phyloP scores from a whole-genome alignment of 2,888 invertebrate genomes.

The Zonitis immaculata region DNA sequence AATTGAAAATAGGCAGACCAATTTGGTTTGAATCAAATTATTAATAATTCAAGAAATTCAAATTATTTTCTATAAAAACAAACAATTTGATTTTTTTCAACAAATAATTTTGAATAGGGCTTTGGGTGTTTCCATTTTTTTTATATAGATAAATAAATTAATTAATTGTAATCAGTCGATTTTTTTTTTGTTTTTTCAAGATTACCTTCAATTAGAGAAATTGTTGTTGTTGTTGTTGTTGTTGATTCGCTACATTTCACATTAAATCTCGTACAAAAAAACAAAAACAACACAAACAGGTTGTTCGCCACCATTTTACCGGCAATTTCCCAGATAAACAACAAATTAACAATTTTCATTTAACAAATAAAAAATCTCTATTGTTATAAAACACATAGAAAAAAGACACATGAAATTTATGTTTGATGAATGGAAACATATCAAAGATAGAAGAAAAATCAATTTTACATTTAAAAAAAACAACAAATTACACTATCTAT shows the following conservation, averaged over 20 bases:
- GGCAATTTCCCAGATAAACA: background rate
- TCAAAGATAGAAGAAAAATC: background rate
- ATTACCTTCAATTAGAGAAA: background rate
- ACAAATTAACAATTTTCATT: background rate
- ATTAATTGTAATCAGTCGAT: no score
- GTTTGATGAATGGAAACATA: background rate
- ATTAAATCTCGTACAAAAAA: background rate
- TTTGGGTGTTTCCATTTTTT: background rate
- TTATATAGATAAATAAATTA: background rate
- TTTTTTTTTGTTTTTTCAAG: no score
- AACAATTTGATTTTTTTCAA: no score
- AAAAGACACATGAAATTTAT: background rate
- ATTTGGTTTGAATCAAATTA: background rate
- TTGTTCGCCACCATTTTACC: background rate
- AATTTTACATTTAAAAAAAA: no score
- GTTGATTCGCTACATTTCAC: background rate
- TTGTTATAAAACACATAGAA: background rate
- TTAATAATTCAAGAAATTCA: no score
- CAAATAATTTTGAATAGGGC: no score
- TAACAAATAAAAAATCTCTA: background rate
- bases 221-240: background rate
- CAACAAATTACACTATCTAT: no score
- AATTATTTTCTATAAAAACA: no score
- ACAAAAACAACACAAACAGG: conserved; percentile 2
- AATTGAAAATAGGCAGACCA: background rate